Percentiles rank a stretch among this genome's conserved stretches.
Conservation (phyloP, 2,113 vertebrate genomes). For the Calyptomena viridis region DNA sequence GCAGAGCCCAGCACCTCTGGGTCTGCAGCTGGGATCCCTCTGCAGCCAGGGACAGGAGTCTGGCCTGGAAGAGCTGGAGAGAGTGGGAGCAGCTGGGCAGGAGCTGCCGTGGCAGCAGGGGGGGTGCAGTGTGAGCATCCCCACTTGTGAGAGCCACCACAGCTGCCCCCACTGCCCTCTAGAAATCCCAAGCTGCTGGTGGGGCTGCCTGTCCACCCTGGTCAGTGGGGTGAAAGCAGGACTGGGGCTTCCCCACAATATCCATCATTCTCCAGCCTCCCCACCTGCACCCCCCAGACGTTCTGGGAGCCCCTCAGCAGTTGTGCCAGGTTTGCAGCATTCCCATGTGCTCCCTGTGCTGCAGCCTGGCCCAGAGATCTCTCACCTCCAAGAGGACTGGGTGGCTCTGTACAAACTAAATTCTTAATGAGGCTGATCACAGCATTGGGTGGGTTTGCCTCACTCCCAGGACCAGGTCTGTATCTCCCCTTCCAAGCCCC, state of each 20-base stretch:
- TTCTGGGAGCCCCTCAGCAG: background rate
- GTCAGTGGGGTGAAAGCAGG: background rate
- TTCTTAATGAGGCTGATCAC: background rate
- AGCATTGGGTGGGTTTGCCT: background rate
- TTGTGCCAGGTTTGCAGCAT: background rate
- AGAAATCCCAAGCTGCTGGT: background rate
- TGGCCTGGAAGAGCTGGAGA: background rate
- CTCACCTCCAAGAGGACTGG: background rate
- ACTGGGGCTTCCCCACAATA: background rate
- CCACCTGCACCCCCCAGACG: background rate
- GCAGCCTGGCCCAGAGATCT: background rate
- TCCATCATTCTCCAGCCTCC: background rate
- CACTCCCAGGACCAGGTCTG: background rate
- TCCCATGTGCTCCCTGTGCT: fast-evolving
- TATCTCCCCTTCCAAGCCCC: background rate
- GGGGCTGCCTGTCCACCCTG: background rate
- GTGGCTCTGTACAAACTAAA: background rate
- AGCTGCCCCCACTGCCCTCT: background rate
- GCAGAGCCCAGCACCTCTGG: background rate
- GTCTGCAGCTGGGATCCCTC: background rate
- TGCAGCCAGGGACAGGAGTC: background rate
- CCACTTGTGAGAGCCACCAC: background rate
- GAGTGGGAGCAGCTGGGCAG: background rate
- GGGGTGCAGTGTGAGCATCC: background rate
- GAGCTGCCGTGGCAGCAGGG: background rate